A percentile compares a stretch with the other conserved stretches of the same genome.
phyloP scores from a whole-genome alignment of 2,113 vertebrate species.

The Sinocyclocheilus grahami region DNA sequence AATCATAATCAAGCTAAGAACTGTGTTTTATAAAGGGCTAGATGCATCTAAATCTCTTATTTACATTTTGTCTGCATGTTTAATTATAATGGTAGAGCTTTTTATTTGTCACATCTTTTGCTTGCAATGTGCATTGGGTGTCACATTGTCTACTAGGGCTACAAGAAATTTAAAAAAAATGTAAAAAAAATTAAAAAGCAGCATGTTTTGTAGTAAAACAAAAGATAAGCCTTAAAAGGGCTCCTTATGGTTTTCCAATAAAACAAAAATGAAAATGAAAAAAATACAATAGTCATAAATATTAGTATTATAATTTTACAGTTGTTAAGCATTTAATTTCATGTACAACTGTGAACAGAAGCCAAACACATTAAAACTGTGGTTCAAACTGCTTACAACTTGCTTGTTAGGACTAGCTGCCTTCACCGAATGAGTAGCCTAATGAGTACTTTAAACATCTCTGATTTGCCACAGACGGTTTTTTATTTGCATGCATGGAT shows the following conservation, averaged over 20 bases:
- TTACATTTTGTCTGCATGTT: not conserved
- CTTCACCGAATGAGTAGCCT: not conserved
- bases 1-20: not conserved
- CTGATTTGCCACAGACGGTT: not conserved
- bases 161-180: not conserved
- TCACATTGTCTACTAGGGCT: too few relatives aligned
- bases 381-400: not conserved
- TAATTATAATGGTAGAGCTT: not conserved
- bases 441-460: not conserved
- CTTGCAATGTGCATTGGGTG: too few relatives aligned
- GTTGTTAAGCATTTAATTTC: not conserved
- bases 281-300: too few relatives aligned
- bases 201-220: too few relatives aligned
- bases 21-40: not conserved
- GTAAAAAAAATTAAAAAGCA: too few relatives aligned
- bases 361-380: not conserved
- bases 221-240: too few relatives aligned
- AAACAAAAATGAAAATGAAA: too few relatives aligned
- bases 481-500: not conserved
- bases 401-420: not conserved
- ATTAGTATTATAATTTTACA: too few relatives aligned
- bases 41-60: not conserved
- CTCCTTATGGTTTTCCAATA: too few relatives aligned
- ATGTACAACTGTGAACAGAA: not conserved
- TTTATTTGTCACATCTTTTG: not conserved